These are phyloP conservation scores for Brachyrhaphis roseni DNA, from an alignment of 2,797 vertebrate species.

Conservation along the genomic window DNA sequence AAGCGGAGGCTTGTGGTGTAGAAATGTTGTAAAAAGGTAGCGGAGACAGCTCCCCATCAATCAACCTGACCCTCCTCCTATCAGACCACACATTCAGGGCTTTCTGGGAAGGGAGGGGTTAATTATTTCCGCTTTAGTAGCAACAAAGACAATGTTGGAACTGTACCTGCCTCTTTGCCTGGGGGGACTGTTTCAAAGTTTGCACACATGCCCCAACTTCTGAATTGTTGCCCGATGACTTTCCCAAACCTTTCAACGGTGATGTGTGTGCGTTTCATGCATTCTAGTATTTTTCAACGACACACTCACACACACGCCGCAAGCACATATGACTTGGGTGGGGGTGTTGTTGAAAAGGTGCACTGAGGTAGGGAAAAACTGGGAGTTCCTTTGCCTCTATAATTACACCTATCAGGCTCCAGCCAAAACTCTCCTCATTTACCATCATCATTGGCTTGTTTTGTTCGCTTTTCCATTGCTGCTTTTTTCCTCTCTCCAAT, in stretches of 20 bases:
- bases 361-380: constrained; percentile 65
- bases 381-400: constrained; percentile 64
- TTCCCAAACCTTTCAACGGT: constrained; percentile 65
- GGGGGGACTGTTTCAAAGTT: constrained; percentile 57
- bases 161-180: constrained; percentile 71
- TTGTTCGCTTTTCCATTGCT: constrained; percentile 51
- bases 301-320: neutral
- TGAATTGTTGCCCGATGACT: constrained; percentile 62
- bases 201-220: constrained; percentile 49
- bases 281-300: constrained; percentile 20
- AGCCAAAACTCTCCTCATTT: constrained; percentile 45
- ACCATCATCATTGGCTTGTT: constrained; percentile 54
- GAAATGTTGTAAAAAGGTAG: constrained; percentile 51
- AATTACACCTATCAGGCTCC: constrained; percentile 68
- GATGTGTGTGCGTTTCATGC: constrained; percentile 8
- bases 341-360: constrained; percentile 68
- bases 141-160: constrained; percentile 70
- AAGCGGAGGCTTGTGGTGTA: constrained; percentile 39
- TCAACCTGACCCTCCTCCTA: constrained; percentile 66
- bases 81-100: constrained; percentile 72
- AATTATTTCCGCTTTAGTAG: constrained; percentile 76
- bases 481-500: constrained; percentile 32
- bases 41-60: constrained; percentile 67
- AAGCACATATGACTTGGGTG: constrained; percentile 45
- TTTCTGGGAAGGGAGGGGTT: constrained; percentile 53